These are phyloP conservation scores for Drosophila hamatofila DNA, from an alignment of 2,888 invertebrate genomes.

Conservation along the genomic window DNA sequence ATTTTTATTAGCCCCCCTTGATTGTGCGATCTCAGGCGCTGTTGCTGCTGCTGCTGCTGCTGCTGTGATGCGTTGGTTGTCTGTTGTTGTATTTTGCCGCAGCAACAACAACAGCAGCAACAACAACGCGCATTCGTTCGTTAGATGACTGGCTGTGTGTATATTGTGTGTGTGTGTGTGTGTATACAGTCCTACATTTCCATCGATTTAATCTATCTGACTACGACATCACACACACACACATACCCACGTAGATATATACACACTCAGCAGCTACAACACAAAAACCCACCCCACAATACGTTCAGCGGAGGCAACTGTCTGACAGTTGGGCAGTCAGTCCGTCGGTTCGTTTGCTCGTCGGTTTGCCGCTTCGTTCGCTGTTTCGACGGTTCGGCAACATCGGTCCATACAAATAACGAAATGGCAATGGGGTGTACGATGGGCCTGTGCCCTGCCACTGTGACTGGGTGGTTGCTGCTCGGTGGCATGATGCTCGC, in stretches of 20 bases:
- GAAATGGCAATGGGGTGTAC: conserved; percentile 78
- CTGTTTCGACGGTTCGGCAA: conserved; percentile 55
- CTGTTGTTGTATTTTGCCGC: conserved; percentile 79
- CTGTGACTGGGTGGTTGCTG: conserved; percentile 43
- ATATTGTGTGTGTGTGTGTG: conserved; percentile 29
- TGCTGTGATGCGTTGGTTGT: conserved; percentile 72
- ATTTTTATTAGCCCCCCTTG: conserved; percentile 16
- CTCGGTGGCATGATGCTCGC: conserved; percentile 45
- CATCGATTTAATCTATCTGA: conserved; percentile 83
- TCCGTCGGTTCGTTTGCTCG: conserved; percentile 27
- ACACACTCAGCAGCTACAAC: conserved; percentile 42
- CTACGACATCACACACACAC: conserved; percentile 78
- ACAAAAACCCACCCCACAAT: conserved; percentile 73
- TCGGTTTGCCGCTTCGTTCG: conserved; percentile 34
- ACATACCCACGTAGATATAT: conserved; percentile 31
- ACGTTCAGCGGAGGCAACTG: conserved; percentile 56
- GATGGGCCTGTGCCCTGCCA: conserved; percentile 43
- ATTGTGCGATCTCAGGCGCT: conserved; percentile 46
- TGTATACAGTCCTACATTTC: conserved; percentile 81
- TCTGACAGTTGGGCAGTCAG: conserved; percentile 13
- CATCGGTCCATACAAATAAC: conserved; percentile 78
- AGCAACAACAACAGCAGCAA: conserved; percentile 64
- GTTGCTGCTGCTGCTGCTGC: conserved; percentile 54
- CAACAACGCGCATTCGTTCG: conserved; percentile 69
- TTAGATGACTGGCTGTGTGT: conserved; percentile 70